phyloP scores from a whole-genome alignment of 2,888 invertebrate species.

The Itoplectis maculator region DNA sequence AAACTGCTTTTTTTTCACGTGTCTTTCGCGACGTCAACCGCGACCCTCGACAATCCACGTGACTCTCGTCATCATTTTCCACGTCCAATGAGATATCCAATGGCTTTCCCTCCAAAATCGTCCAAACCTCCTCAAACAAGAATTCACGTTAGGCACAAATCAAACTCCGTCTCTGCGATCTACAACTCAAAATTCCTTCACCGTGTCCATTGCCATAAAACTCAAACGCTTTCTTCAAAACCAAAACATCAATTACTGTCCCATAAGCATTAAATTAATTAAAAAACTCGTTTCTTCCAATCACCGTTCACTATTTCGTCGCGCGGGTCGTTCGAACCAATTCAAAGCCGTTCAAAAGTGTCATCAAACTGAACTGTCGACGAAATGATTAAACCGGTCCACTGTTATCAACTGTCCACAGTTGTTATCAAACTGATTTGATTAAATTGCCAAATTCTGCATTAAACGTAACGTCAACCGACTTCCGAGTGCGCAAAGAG shows the following conservation, averaged over 20 bases:
- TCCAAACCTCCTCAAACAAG: background rate
- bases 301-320: background rate
- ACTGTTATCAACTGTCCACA: too few relatives aligned
- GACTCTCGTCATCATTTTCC: constrained; percentile 5
- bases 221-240: too few relatives aligned
- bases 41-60: background rate
- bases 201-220: background rate
- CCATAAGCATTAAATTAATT: background rate
- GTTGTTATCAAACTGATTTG: too few relatives aligned
- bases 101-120: background rate
- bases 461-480: too few relatives aligned
- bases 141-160: background rate
- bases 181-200: background rate
- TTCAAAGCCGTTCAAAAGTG: background rate
- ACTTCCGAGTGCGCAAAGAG: too few relatives aligned
- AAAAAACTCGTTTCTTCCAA: background rate
- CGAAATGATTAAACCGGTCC: too few relatives aligned
- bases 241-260: background rate
- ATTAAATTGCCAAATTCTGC: too few relatives aligned
- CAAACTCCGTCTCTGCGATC: background rate
- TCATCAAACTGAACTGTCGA: background rate
- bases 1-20: too few relatives aligned
- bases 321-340: background rate
- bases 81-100: background rate
- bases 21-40: background rate